These are phyloP conservation scores for Heptranchias perlo DNA, from an alignment of 2,113 vertebrate species.

Conservation along the genomic window DNA sequence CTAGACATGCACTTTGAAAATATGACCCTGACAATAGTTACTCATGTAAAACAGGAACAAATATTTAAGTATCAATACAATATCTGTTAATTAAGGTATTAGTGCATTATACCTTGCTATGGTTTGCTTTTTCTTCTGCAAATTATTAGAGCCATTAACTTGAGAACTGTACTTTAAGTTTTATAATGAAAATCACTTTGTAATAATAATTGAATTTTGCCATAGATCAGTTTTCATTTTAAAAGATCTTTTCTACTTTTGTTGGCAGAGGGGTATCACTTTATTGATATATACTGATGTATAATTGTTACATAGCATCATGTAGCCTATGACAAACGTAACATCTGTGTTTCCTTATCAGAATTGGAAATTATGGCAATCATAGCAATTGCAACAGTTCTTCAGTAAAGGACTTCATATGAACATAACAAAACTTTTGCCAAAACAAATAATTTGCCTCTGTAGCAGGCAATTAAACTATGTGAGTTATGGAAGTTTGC, in stretches of 20 bases:
- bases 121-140: neutral
- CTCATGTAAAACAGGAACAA: neutral
- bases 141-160: neutral
- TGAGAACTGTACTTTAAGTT: neutral
- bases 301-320: neutral
- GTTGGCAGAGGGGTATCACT: neutral
- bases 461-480: neutral
- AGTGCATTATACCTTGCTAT: neutral
- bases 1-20: neutral
- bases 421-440: neutral
- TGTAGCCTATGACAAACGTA: neutral
- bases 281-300: neutral
- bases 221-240: neutral
- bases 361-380: neutral
- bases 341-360: neutral
- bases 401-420: too few relatives aligned
- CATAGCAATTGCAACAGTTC: neutral
- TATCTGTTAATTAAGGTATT: too few relatives aligned
- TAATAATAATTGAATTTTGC: neutral
- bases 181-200: neutral
- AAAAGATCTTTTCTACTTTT: neutral
- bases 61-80: neutral
- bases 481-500: conserved; percentile 17
- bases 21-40: neutral
- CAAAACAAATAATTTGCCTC: neutral